Evolutionary conservation across 1,140 invertebrate species (phyloP).

Genomic region (Trichoplusia ni): DNA sequence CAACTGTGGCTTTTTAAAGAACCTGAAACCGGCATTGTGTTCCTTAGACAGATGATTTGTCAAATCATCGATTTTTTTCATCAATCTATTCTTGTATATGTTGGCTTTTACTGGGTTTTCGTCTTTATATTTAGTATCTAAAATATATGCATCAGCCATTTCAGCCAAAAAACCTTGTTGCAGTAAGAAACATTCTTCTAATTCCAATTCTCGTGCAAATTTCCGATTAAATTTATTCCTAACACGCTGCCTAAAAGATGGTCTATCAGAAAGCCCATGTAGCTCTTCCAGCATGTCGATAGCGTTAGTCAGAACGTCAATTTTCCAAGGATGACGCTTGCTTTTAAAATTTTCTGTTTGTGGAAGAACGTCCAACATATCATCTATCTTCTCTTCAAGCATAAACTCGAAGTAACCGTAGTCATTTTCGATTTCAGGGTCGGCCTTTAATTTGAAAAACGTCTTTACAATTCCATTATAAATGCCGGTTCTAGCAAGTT

Average conservation of each 20-base stretch:
- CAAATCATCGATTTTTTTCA: slow-evolving; percentile 44
- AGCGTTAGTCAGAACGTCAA: not conserved
- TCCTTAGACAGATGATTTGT: slow-evolving; percentile 45
- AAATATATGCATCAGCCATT: slow-evolving; percentile 49
- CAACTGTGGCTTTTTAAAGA: slow-evolving; percentile 36
- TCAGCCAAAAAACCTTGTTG: slow-evolving; percentile 2
- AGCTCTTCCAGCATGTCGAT: not conserved
- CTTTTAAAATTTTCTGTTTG: not conserved
- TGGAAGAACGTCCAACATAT: not conserved
- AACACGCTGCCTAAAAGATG: slow-evolving; percentile 4
- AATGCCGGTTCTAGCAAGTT: not conserved
- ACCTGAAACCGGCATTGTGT: slow-evolving; percentile 45
- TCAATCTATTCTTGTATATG: slow-evolving; percentile 49
- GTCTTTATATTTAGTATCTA: slow-evolving; percentile 46
- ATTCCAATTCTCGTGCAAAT: slow-evolving; percentile 1
- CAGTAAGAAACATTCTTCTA: slow-evolving; percentile 6
- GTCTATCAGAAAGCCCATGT: not conserved
- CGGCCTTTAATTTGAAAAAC: slow-evolving; percentile 16
- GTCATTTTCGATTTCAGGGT: slow-evolving; percentile 4
- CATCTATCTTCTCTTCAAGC: slow-evolving; percentile 1
- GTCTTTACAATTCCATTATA: slow-evolving; percentile 9
- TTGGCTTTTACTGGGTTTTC: slow-evolving; percentile 48
- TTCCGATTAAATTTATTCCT: slow-evolving; percentile 8
- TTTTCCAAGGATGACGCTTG: slow-evolving; percentile 4
- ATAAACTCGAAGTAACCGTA: slow-evolving; percentile 11